phyloP scores from a whole-genome alignment of 92 coral and sea anemone genomes.

The Actinostola sp. region DNA sequence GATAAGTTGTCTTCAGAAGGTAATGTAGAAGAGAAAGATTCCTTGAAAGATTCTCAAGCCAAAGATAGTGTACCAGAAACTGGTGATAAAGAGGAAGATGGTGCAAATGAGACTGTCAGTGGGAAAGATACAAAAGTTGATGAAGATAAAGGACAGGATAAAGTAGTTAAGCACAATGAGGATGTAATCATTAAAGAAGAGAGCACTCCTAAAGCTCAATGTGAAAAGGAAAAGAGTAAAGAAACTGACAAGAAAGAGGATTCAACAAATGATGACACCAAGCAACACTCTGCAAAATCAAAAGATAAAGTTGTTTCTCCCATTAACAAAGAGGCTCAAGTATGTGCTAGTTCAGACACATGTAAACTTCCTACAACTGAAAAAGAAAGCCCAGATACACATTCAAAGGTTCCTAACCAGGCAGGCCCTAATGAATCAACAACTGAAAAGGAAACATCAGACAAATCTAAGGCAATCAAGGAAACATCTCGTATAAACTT shows the following conservation, averaged over 20 bases:
- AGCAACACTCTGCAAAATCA: background rate
- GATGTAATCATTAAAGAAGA: background rate
- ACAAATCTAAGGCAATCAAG: background rate
- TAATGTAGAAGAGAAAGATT: background rate
- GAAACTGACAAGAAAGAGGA: conserved; percentile 3
- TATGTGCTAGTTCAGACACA: too few species aligned
- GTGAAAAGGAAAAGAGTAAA: background rate
- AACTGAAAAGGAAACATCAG: background rate
- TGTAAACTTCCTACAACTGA: background rate
- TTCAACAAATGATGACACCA: background rate
- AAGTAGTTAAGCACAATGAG: background rate
- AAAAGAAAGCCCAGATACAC: background rate
- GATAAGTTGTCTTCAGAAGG: background rate
- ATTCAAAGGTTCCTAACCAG: background rate
- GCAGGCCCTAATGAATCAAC: background rate
- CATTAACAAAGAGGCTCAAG: background rate
- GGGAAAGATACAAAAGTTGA: conserved; percentile 2
- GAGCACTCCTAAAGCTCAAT: background rate
- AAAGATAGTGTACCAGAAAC: background rate
- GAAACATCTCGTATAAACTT: background rate
- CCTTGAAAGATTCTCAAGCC: background rate
- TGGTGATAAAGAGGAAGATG: background rate
- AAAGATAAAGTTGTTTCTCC: background rate
- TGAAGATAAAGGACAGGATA: background rate
- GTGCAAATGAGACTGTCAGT: background rate